Evolutionary conservation across 1,140 invertebrate genomes (phyloP), one percentile per base, ranked within the genome.

Genomic region (Coboldia fuscipes): DNA sequence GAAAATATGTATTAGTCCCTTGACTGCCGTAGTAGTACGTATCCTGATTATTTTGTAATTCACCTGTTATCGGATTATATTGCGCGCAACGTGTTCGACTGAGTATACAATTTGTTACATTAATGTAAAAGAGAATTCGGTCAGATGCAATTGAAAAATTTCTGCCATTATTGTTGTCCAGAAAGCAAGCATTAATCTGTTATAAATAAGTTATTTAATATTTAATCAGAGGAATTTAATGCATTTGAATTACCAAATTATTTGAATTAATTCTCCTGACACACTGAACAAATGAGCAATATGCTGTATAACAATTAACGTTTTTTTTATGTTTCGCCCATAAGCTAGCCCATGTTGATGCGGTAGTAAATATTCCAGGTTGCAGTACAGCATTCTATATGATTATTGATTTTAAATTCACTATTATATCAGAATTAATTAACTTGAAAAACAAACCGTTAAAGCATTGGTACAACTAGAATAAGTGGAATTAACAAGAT

Each of bases 61-160:
- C 58, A n/a, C 64, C 64, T 0, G 62, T 63, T 33, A 67, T 63
- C 14, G 65, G 63, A 50, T 67, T 66, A 44, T 55, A 64, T 3
- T 45, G 46, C 34, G 58, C 53, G 47, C 63, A 66, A 38, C 65
- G 45, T 6, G 61, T 44, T 41, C 57, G 62, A 4, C 63, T 62
- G 10, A 67, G 45, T 36, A 67, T 57, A 45, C 63, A 67, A 20
- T 60, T 61, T 6, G 65, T 65, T 20, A 64, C 58, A 44, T 67
- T 67, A 23, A 57, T 63, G 39, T 52, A 65, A 41, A 62, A 62
- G 31, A 51, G 44, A 6, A 65, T 50, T 13, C 36, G 39, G 18
- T 37, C 32, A 30, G 20, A 12, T 10, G 21, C 13, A 7, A 8
- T 8, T 18, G 39, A 34, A 4, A 40, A 20, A 18, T 42, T 29